A percentile compares a stretch with the other conserved stretches of the same genome.
phyloP scores from a whole-genome alignment of 1,140 invertebrate genomes.

The Drosophila novamexicana region DNA sequence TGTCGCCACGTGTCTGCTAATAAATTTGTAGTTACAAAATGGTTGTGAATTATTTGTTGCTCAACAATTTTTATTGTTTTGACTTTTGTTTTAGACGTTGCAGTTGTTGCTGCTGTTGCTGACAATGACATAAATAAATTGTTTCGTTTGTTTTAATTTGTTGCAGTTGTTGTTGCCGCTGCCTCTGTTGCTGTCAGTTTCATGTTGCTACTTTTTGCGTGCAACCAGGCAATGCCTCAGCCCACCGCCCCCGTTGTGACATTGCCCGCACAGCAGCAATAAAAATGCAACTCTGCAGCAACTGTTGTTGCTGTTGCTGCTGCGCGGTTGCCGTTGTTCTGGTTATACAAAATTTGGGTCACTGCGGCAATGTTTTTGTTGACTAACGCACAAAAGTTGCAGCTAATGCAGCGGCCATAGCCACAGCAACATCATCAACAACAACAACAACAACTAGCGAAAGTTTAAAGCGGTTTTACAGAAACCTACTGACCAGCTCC shows the following conservation, averaged over 20 bases:
- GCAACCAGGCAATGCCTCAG: constrained; percentile 13
- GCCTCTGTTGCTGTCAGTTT: constrained; percentile 72
- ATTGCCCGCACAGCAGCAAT: constrained; percentile 58
- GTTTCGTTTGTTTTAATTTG: constrained; percentile 59
- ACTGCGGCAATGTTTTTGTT: constrained; percentile 80
- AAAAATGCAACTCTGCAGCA: constrained; percentile 63
- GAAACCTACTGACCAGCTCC: constrained; percentile 8
- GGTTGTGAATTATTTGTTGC: constrained; percentile 53
- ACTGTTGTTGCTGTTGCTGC: constrained; percentile 20
- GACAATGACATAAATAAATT: constrained; percentile 60
- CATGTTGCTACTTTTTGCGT: constrained; percentile 65
- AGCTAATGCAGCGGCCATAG: constrained; percentile 32
- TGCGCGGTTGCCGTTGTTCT: constrained; percentile 43
- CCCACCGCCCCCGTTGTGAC: constrained; percentile 30
- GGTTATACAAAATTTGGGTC: constrained; percentile 67
- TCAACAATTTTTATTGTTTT: constrained; percentile 44
- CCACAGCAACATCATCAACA: constrained; percentile 20
- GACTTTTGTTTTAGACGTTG: constrained; percentile 43
- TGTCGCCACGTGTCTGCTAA: constrained; percentile 30
- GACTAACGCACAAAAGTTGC: constrained; percentile 49
- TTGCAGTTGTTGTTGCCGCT: constrained; percentile 40
- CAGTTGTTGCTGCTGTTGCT: constrained; percentile 31
- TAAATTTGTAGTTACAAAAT: constrained; percentile 50
- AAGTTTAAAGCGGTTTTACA: constrained; percentile 32
- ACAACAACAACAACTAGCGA: not conserved